Percentiles rank a stretch among this genome's conserved stretches.
Evolutionary conservation across 2,797 vertebrate species (phyloP).

Genomic region (Synanceia verrucosa): DNA sequence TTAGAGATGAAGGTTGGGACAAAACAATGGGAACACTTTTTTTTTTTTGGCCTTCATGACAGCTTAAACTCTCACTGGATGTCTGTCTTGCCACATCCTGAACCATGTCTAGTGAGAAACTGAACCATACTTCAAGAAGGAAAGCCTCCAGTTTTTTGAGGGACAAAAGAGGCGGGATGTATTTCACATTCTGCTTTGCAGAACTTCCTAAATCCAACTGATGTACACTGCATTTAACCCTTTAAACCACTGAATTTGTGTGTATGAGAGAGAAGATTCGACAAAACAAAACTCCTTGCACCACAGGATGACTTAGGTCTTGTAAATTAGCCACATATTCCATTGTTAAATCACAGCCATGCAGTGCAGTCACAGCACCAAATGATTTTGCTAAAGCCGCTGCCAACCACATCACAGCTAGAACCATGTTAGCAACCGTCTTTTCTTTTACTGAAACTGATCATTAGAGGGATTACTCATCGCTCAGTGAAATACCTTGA

Average conservation of each 20-base stretch:
- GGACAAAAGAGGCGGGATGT: neutral
- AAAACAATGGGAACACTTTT: neutral
- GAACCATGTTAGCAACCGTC: neutral
- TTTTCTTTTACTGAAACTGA: conserved; percentile 6
- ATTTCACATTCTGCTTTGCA: neutral
- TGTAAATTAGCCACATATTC: conserved; percentile 16
- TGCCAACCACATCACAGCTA: conserved; percentile 29
- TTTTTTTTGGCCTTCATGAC: neutral
- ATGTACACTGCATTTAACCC: neutral
- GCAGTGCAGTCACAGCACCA: conserved; percentile 9
- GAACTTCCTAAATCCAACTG: neutral
- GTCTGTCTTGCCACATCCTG: neutral
- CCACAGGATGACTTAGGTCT: conserved; percentile 3
- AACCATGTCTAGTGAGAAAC: conserved; percentile 4
- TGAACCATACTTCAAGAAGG: neutral
- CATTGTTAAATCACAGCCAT: neutral
- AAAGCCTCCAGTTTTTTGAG: neutral
- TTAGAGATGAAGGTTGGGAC: neutral
- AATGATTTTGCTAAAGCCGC: conserved; percentile 22
- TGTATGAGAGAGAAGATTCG: neutral
- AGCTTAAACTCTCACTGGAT: conserved; percentile 12
- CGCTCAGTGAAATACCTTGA: too few species aligned
- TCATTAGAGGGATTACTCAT: conserved; percentile 7
- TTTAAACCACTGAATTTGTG: neutral
- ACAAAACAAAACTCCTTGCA: neutral